These are phyloP conservation scores for Mycogona germanica DNA, from an alignment of 2,888 invertebrate species.

Conservation along the genomic window DNA sequence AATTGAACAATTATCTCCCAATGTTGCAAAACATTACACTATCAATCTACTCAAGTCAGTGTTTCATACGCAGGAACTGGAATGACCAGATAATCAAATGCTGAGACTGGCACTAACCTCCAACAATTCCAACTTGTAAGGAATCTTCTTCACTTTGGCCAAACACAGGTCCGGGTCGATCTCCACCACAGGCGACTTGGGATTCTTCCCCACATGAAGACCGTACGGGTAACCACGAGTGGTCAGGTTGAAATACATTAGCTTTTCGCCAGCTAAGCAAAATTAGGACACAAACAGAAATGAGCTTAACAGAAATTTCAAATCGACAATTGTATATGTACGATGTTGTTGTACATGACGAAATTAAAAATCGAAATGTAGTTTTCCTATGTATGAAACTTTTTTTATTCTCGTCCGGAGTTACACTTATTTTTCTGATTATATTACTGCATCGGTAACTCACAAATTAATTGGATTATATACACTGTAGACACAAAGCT, in stretches of 20 bases:
- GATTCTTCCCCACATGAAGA: constrained; percentile 66
- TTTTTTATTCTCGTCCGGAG: no score
- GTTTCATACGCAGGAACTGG: neutral
- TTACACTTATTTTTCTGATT: no score
- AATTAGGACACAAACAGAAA: neutral
- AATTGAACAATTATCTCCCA: no score
- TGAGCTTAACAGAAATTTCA: no score
- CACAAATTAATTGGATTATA: no score
- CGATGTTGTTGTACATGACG: no score
- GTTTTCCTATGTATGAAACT: no score
- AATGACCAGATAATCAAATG: neutral
- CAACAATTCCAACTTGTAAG: constrained; percentile 47
- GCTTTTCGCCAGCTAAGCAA: constrained; percentile 47
- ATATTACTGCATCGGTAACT: no score
- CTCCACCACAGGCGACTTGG: constrained; percentile 56
- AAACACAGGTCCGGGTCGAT: constrained; percentile 63
- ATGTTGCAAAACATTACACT: no score
- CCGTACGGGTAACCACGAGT: constrained; percentile 77
- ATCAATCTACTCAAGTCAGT: constrained; percentile 6
- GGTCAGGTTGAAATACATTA: constrained; percentile 68
- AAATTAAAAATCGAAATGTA: no score
- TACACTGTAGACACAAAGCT: no score
- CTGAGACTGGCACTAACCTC: constrained; percentile 45
- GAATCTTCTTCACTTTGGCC: constrained; percentile 52
- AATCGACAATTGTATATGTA: no score